phyloP scores from a whole-genome alignment of 2,113 vertebrate species.

The Arothron firmamentum region DNA sequence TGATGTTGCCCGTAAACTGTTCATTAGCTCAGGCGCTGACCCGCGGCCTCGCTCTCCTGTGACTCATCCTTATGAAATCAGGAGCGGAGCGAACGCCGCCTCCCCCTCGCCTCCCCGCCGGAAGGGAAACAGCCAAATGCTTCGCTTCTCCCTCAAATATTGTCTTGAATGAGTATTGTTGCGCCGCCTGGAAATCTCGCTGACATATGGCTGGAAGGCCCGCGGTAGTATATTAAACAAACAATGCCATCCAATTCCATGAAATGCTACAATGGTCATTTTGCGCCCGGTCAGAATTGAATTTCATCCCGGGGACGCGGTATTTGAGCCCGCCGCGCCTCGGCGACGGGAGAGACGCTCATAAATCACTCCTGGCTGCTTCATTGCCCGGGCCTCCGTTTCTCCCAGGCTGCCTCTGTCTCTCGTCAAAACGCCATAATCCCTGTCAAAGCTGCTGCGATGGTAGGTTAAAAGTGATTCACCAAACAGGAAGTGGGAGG shows the following conservation, averaged over 20 bases:
- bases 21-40: slow-evolving; percentile 46
- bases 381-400: slow-evolving; percentile 66
- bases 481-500: not conserved
- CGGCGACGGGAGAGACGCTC: slow-evolving; percentile 37
- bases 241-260: slow-evolving; percentile 53
- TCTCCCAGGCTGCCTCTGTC: slow-evolving; percentile 49
- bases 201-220: slow-evolving; percentile 42
- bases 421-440: slow-evolving; percentile 69
- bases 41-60: slow-evolving; percentile 13
- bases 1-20: slow-evolving; percentile 31
- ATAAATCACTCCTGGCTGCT: slow-evolving; percentile 71
- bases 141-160: slow-evolving; percentile 17
- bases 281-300: slow-evolving; percentile 55
- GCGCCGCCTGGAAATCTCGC: slow-evolving; percentile 48
- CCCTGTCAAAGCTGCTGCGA: slow-evolving; percentile 65
- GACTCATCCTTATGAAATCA: slow-evolving; percentile 46
- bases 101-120: too few species aligned
- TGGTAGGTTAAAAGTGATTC: slow-evolving; percentile 60
- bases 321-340: slow-evolving; percentile 55
- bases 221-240: slow-evolving; percentile 54
- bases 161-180: slow-evolving; percentile 29
- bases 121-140: too few species aligned
- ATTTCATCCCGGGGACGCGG: slow-evolving; percentile 43
- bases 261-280: slow-evolving; percentile 64
- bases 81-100: too few species aligned